Percentiles rank a stretch among this genome's conserved stretches.
Evolutionary conservation across 2,113 vertebrate species (phyloP).

Genomic region (Ovibos moschatus): DNA sequence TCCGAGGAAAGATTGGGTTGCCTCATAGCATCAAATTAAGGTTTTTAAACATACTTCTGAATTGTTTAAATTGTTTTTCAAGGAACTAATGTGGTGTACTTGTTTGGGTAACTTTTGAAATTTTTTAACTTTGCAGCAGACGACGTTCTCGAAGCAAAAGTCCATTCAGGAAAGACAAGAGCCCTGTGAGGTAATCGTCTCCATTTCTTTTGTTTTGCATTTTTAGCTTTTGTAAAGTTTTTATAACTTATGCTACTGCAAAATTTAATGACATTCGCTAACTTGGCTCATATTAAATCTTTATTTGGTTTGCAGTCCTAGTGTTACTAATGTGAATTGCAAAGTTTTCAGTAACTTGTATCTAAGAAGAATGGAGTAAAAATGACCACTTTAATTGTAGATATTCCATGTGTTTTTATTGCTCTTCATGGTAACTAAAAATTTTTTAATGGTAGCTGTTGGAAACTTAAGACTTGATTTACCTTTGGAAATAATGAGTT

Average conservation of each 20-base stretch:
- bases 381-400: background rate
- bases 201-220: background rate
- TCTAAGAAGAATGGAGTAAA: background rate
- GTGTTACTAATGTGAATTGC: background rate
- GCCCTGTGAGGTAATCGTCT: constrained; percentile 89
- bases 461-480: background rate
- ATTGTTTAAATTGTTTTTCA: constrained; percentile 70
- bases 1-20: constrained; percentile 94
- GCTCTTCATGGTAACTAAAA: background rate
- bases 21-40: constrained; percentile 94
- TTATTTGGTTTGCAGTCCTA: background rate
- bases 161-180: constrained; percentile 95
- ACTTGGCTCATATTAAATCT: background rate
- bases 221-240: background rate
- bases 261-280: background rate
- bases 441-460: background rate
- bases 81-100: constrained; percentile 33
- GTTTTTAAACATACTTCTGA: constrained; percentile 83
- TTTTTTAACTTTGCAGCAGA: constrained; percentile 81
- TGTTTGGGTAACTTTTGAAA: constrained; percentile 54
- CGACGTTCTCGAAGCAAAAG: constrained; percentile 92
- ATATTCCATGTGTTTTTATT: background rate
- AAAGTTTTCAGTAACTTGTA: background rate
- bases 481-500: background rate
- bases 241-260: background rate